These are phyloP conservation scores for Herpetotheres cachinnans DNA, from an alignment of 2,113 vertebrate genomes.

Conservation along the genomic window DNA sequence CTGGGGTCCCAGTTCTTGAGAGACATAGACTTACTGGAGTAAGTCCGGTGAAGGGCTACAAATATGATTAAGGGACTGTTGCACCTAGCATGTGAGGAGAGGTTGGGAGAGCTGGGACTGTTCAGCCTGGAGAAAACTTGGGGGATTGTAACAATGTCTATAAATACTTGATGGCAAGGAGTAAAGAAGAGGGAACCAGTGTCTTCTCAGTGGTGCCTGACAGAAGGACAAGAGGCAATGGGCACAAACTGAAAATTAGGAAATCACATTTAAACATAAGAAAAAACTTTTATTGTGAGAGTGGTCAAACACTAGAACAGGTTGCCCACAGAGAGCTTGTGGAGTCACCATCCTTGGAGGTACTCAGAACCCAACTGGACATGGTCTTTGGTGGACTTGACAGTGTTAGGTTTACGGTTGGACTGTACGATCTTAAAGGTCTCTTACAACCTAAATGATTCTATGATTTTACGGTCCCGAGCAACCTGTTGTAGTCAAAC, in stretches of 20 bases:
- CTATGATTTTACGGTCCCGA: not conserved
- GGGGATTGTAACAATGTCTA: not conserved
- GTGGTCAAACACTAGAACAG: not conserved
- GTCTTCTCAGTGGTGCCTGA: not conserved
- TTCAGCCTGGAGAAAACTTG: accelerated
- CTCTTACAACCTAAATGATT: not conserved
- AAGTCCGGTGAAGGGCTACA: not conserved
- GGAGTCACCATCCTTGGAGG: not conserved
- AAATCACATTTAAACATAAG: not conserved
- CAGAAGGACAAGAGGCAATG: not conserved
- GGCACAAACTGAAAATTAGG: not conserved
- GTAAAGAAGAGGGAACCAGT: not conserved
- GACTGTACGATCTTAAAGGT: not conserved
- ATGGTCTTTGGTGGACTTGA: not conserved
- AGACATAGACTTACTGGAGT: too few relatives aligned
- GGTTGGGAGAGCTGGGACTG: not conserved
- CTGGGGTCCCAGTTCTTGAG: not conserved
- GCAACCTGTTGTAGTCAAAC: not conserved
- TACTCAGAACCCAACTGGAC: not conserved
- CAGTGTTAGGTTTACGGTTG: not conserved
- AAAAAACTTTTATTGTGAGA: not conserved
- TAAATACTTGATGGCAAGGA: not conserved
- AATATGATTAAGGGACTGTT: not conserved
- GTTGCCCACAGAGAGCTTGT: not conserved
- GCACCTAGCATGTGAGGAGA: accelerated